A percentile compares a stretch with the other conserved stretches of the same genome.
phyloP scores from a whole-genome alignment of 2,797 vertebrate genomes.

The Allobates femoralis region DNA sequence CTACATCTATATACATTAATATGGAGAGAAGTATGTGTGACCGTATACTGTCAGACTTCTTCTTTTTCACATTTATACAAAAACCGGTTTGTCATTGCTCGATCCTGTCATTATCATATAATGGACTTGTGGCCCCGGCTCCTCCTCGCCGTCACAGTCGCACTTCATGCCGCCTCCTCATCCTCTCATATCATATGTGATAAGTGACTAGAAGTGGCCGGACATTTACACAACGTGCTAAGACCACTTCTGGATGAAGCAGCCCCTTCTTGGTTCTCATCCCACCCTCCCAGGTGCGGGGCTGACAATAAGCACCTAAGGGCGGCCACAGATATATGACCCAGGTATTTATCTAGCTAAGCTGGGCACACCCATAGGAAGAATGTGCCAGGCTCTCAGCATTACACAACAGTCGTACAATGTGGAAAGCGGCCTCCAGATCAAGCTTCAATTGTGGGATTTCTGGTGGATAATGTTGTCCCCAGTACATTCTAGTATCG shows the following conservation, averaged over 20 bases:
- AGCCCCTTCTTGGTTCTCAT: slow-evolving; percentile 12
- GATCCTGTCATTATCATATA: neutral
- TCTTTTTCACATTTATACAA: neutral
- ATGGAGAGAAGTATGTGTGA: too few relatives aligned
- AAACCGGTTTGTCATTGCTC: neutral
- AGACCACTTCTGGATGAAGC: neutral
- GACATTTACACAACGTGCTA: neutral
- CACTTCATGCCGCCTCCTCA: neutral
- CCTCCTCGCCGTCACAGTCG: neutral
- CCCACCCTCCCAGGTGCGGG: slow-evolving; percentile 47
- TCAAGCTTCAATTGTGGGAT: too few relatives aligned
- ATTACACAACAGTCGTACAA: neutral
- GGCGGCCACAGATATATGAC: slow-evolving; percentile 52
- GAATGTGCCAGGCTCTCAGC: slow-evolving; percentile 45
- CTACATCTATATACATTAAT: too few relatives aligned
- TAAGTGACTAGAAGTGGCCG: slow-evolving; percentile 16
- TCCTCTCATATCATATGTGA: neutral
- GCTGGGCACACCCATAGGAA: slow-evolving; percentile 52
- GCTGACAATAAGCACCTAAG: slow-evolving; percentile 42
- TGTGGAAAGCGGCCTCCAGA: neutral
- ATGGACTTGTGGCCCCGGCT: neutral
- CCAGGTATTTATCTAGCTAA: slow-evolving; percentile 49
- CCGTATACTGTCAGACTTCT: neutral
- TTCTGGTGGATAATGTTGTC: too few relatives aligned
- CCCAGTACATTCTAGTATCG: too few relatives aligned